Conservation (phyloP, 2,888 invertebrate species). For the Agrochola litura region DNA sequence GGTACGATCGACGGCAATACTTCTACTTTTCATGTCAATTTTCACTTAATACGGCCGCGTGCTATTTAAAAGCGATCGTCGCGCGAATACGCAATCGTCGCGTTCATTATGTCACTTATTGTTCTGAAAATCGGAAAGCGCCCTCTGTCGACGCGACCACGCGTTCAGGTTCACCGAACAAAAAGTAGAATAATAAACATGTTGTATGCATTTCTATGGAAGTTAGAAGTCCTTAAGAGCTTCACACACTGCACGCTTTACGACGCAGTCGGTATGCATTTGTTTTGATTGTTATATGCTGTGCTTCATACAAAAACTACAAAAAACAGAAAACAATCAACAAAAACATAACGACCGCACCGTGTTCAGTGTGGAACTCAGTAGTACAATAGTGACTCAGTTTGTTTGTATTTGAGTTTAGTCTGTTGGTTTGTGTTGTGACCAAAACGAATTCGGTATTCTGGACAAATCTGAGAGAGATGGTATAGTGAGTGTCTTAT, state of each 20-base stretch:
- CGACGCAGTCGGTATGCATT: background rate
- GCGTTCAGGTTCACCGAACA: too few species aligned
- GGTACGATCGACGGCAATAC: background rate
- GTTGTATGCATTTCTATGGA: background rate
- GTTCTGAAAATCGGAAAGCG: too few species aligned
- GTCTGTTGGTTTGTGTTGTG: constrained; percentile 1
- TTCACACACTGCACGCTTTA: background rate
- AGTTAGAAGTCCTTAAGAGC: background rate
- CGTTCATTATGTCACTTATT: too few species aligned
- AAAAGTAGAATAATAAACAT: too few species aligned
- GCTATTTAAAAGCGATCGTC: too few species aligned
- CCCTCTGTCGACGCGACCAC: too few species aligned
- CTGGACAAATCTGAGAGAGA: background rate
- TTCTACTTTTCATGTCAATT: background rate
- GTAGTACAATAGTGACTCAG: constrained; percentile 19
- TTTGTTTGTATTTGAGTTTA: constrained; percentile 35
- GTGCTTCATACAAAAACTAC: background rate
- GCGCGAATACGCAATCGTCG: too few species aligned
- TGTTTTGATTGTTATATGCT: background rate
- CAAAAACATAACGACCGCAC: background rate
- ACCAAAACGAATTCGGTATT: constrained; percentile 2
- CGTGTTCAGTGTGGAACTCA: constrained; percentile 6
- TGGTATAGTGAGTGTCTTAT: background rate
- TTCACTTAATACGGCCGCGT: too few species aligned
- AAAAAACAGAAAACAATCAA: background rate